phyloP scores from a whole-genome alignment of 2,888 invertebrate species.

The Notocelia uddmanniana region DNA sequence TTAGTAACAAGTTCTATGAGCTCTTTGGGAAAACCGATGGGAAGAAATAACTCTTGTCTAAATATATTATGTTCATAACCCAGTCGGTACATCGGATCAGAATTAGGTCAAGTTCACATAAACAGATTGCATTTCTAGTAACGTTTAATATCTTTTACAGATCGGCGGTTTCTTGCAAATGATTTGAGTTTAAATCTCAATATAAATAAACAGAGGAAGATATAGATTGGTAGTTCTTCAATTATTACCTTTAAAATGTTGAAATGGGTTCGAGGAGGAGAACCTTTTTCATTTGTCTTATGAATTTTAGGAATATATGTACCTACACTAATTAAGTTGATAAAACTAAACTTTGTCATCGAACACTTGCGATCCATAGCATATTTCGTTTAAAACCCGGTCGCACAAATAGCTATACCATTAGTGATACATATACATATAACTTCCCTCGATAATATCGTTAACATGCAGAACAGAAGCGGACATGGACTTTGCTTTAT shows the following conservation, averaged over 20 bases:
- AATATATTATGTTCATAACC: not conserved
- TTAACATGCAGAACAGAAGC: not conserved
- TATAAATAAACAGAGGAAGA: no score
- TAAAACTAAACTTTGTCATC: no score
- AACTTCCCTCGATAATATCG: not conserved
- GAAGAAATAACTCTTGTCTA: not conserved
- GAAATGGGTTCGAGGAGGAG: no score
- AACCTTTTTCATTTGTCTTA: no score
- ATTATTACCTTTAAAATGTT: not conserved
- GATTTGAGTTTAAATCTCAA: not conserved
- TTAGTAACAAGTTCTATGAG: not conserved
- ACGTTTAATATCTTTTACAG: conserved; percentile 12
- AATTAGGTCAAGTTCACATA: conserved; percentile 10
- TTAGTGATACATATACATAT: not conserved
- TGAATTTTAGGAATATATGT: no score
- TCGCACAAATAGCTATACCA: no score
- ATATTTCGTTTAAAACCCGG: no score
- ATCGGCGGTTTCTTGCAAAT: not conserved
- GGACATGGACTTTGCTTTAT: not conserved
- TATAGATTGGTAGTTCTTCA: not conserved
- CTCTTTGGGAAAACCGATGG: not conserved
- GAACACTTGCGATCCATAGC: no score
- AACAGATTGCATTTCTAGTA: conserved; percentile 18
- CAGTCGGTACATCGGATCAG: not conserved
- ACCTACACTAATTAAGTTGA: no score